phyloP scores from a whole-genome alignment of 2,888 invertebrate genomes.

The Lasioglossum marginatum region DNA sequence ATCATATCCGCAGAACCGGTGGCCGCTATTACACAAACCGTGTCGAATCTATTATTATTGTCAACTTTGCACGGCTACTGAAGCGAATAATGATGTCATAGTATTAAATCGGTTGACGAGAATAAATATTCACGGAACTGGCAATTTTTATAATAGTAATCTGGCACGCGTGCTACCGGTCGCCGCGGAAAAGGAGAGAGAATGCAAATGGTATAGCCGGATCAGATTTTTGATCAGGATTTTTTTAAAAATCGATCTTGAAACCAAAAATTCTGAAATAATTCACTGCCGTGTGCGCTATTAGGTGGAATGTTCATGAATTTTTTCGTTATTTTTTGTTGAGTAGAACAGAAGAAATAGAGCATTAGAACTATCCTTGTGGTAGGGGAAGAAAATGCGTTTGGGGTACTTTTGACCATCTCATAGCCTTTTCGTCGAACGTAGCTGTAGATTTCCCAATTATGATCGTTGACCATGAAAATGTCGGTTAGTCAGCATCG shows the following conservation, averaged over 20 bases:
- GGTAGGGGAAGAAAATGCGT: too few relatives aligned
- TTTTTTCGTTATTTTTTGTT: too few relatives aligned
- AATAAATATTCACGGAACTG: slow-evolving; percentile 12
- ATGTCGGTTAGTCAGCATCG: slow-evolving; percentile 13
- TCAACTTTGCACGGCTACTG: slow-evolving; percentile 14
- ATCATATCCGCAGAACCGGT: slow-evolving; percentile 26
- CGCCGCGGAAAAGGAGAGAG: not conserved
- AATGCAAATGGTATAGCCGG: not conserved
- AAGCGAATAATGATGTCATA: slow-evolving; percentile 43
- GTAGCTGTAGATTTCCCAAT: slow-evolving; percentile 32
- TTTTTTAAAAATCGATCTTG: too few relatives aligned
- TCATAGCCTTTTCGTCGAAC: not conserved
- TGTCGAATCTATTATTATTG: slow-evolving; percentile 48
- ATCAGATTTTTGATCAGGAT: too few relatives aligned
- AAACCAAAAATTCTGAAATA: too few relatives aligned
- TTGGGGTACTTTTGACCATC: too few relatives aligned
- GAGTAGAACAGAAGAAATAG: too few relatives aligned
- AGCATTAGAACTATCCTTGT: too few relatives aligned
- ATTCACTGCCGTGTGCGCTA: too few relatives aligned
- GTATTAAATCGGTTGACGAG: slow-evolving; percentile 1
- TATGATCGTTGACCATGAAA: slow-evolving; percentile 31
- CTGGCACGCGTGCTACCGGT: not conserved
- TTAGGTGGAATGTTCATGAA: too few relatives aligned
- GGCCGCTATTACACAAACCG: slow-evolving; percentile 35
- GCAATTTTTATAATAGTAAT: slow-evolving; percentile 13